phyloP scores from a whole-genome alignment of 1,140 invertebrate species.

The Drosophila serrata region DNA sequence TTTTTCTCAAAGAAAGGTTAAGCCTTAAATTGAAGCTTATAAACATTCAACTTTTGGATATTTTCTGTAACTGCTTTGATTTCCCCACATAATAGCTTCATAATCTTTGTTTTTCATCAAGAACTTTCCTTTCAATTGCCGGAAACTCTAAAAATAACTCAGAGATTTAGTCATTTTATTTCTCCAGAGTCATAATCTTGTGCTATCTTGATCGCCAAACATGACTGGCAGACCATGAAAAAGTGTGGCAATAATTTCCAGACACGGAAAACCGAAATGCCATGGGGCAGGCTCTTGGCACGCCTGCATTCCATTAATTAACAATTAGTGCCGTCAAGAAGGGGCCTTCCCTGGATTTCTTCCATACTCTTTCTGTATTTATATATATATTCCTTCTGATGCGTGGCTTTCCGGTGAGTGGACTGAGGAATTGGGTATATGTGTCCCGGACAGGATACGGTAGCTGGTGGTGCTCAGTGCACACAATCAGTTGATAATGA shows the following conservation, averaged over 20 bases:
- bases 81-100: not conserved
- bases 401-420: conserved; percentile 57
- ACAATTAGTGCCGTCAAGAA: conserved; percentile 77
- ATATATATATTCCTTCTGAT: conserved; percentile 18
- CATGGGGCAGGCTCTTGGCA: conserved; percentile 48
- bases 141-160: conserved; percentile 5
- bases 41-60: not conserved
- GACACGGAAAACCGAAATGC: conserved; percentile 29
- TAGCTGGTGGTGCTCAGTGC: conserved; percentile 51
- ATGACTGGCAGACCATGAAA: conserved; percentile 34
- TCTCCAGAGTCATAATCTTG: not conserved
- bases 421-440: conserved; percentile 19
- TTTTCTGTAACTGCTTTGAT: not conserved
- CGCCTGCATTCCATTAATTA: conserved; percentile 79
- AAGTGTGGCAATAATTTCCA: conserved; percentile 45
- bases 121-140: conserved; percentile 7
- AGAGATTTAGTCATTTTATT: not conserved
- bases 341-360: conserved; percentile 25
- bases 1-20: not conserved
- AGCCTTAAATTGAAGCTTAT: not conserved
- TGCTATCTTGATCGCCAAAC: conserved; percentile 21
- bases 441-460: conserved; percentile 61
- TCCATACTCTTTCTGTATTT: not conserved
- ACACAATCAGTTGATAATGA: conserved; percentile 73
- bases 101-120: not conserved